phyloP scores from a whole-genome alignment of 2,888 invertebrate genomes.

The Atethmia centrago region DNA sequence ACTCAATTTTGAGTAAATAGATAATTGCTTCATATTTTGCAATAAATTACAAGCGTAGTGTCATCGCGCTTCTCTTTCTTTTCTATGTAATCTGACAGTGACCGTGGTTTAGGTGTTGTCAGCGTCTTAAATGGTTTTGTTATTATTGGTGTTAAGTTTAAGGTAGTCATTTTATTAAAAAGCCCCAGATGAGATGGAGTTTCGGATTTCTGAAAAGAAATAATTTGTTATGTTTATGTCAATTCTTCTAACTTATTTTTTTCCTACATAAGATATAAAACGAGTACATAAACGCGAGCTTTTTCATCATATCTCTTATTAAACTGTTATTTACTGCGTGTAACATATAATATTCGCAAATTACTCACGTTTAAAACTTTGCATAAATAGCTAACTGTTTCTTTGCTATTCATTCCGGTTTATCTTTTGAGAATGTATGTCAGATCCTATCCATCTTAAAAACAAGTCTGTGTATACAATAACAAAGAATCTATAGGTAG shows the following conservation, averaged over 20 bases:
- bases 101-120: too few species aligned
- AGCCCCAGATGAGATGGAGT: not conserved
- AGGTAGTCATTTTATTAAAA: not conserved
- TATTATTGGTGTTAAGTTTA: not conserved
- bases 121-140: not conserved
- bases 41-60: too few species aligned
- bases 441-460: not conserved
- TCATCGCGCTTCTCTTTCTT: too few species aligned
- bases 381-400: conserved; percentile 16
- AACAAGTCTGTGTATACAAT: not conserved
- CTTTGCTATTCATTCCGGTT: conserved; percentile 2
- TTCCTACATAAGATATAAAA: not conserved
- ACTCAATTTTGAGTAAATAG: too few species aligned
- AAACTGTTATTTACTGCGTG: conserved; percentile 14
- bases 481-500: not conserved
- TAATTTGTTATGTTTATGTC: not conserved
- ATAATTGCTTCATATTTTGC: too few species aligned
- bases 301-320: conserved; percentile 2
- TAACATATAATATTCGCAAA: conserved; percentile 1
- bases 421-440: conserved; percentile 16
- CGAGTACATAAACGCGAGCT: not conserved
- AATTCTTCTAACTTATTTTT: not conserved
- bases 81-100: too few species aligned
- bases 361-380: conserved; percentile 8
- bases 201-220: not conserved